Evolutionary conservation across 2,797 vertebrate species (phyloP).

Genomic region (Sternarchorhynchus goeldii): DNA sequence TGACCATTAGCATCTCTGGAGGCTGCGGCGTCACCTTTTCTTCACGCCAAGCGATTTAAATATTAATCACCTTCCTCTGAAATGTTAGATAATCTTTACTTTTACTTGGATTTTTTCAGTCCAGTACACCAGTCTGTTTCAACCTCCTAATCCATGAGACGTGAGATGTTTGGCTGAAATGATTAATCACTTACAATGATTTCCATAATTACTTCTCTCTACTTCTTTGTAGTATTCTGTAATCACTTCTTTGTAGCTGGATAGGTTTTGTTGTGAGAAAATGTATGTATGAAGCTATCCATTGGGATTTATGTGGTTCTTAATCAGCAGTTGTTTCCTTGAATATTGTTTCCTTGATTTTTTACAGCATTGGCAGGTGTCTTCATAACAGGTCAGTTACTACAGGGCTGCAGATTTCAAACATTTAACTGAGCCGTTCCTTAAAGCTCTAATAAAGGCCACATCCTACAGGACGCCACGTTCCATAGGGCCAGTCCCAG

Average conservation of each 20-base stretch:
- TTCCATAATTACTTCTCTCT: constrained; percentile 1
- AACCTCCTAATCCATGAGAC: constrained; percentile 41
- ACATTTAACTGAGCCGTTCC: too few relatives aligned
- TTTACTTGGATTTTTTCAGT: constrained; percentile 52
- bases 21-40: constrained; percentile 59
- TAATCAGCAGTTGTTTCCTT: too few relatives aligned
- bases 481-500: too few relatives aligned
- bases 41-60: constrained; percentile 60
- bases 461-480: too few relatives aligned
- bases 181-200: constrained; percentile 40
- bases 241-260: background rate
- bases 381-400: too few relatives aligned
- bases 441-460: too few relatives aligned
- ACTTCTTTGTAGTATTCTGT: too few relatives aligned
- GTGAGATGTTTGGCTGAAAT: constrained; percentile 27
- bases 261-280: background rate
- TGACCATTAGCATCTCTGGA: constrained; percentile 60
- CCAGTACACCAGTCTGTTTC: constrained; percentile 29
- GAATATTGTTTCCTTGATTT: too few relatives aligned
- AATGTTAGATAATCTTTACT: constrained; percentile 62
- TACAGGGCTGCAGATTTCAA: too few relatives aligned
- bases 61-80: constrained; percentile 66
- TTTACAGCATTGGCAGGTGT: too few relatives aligned
- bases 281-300: background rate
- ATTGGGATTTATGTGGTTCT: background rate